Evolutionary conservation across 2,888 invertebrate species (phyloP), one percentile per base, ranked within the genome.

Genomic region (Pseudeuparius sepicola): DNA sequence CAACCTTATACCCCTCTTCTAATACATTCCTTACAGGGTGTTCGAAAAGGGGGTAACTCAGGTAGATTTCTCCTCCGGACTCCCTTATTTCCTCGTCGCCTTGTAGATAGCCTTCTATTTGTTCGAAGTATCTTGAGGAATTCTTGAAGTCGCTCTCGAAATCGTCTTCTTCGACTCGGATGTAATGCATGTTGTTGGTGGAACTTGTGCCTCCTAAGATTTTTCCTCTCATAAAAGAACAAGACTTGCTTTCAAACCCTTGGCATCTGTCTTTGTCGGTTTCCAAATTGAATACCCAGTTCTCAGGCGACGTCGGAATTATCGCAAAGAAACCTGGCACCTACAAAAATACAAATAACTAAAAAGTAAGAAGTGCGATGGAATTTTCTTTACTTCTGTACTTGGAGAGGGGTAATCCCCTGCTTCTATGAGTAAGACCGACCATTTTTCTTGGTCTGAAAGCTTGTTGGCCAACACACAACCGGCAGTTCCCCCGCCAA

Each of bases 1-100:
- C 29, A 40, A 84, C 82, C 53, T 81, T 75, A 13, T 83, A 87
- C 0, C 84, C 85, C 63, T 84, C 79, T 1, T 37, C 33, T 12
- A 52, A 31, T 5, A 45, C 6, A 4, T 41, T 14, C 29, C 46
- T 49, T 4, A 44, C 25, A 4, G 34, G 14, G 7, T 34, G 36
- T 1, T 34, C 25, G 13, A 29, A 40, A 15, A 43, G 41, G 2
- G 39, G 27, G 10, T 33, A 13, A 1, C 44, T 34, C 13, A 52
- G 28, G 3, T 34, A 33, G 2, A 49, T 36, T 6, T 37, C 30
- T 1, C 49, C 47, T 4, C 16, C 31, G 9, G n/a, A n/a, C 28
- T 39, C 4, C 48, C 48, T 27, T 37, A 44, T 16, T 0, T 23
- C 13, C 4, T 36, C 35, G 15, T 26, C 24, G 17, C 32, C 36